Percentiles rank a stretch among this genome's conserved stretches.
phyloP scores from a whole-genome alignment of 35 echinoderm and acorn worm genomes.

The Hemicentrotus pulcherrimus region DNA sequence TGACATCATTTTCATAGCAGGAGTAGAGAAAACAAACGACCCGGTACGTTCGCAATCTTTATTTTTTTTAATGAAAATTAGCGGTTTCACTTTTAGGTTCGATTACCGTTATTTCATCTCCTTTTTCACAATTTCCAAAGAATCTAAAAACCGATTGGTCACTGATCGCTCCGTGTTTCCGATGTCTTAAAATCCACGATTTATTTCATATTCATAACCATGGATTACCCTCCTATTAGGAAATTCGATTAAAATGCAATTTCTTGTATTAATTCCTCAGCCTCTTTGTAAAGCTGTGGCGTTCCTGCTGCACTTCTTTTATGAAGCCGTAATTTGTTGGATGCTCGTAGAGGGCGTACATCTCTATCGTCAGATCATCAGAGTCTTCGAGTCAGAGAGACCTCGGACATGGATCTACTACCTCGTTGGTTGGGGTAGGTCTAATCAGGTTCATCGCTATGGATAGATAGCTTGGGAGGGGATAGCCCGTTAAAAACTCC shows the following conservation, averaged over 20 bases:
- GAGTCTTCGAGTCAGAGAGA: conserved; percentile 57
- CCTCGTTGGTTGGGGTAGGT: conserved; percentile 50
- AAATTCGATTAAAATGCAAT: no score
- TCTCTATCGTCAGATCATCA: conserved; percentile 88
- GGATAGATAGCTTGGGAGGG: no score
- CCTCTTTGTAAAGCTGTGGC: conserved; percentile 58
- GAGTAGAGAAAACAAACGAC: neutral
- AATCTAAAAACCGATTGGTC: no score
- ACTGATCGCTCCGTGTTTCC: no score
- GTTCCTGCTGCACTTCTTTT: conserved; percentile 73
- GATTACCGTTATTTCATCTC: no score
- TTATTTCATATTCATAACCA: no score
- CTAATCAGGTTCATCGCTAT: no score
- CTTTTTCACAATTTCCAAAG: no score
- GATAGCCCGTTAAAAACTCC: no score
- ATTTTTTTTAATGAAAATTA: no score
- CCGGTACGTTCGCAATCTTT: conserved; percentile 30
- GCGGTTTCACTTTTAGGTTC: no score
- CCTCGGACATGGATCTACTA: conserved; percentile 44
- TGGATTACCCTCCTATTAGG: neutral
- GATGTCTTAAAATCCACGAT: no score
- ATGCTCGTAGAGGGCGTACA: conserved; percentile 94
- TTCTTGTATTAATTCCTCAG: conserved; percentile 32
- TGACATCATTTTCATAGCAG: conserved; percentile 39
- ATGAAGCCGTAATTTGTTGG: conserved; percentile 76